Base-by-base conservation (phyloP, 2,113 vertebrate genomes). In the Dunckerocampus dactyliophorus region DNA sequence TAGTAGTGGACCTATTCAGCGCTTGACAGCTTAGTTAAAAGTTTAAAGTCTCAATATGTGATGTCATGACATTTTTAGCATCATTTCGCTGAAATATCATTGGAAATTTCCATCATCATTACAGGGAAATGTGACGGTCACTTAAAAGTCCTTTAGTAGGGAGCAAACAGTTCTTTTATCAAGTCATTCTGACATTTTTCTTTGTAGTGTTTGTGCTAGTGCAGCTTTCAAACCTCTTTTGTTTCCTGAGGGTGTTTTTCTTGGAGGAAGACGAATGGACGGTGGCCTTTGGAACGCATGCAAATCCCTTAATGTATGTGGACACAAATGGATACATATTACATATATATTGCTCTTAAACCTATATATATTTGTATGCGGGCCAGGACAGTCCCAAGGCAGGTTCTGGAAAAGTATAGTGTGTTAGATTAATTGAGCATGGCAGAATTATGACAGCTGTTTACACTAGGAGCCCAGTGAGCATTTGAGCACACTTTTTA, bases 361-460 rank as follows among this genome's bases (percentile, higher is more conserved):
- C 47, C 47, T 49, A 49, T 49, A 20, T 9, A 49, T 49, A 9
- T 49, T 49, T 20, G 17, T 67, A 65, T 71, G 64, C 20, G 59
- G 78, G 64, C 65, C 68, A 60, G 19, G 63, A 63, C 57, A 64
- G 82, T 69, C 53, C 16, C 77, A 75, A 74, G 51, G 68, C 75
- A 69, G 59, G 72, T 75, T 87, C 86, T 89, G 85, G 87, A 86
- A 88, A 90, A 89, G 84, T 82, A 83, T 84, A 85, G 81, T 76
- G 80, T 77, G 81, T 81, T 84, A 88, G 80, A 86, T 89, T 89
- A 87, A 89, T 89, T 89, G 87, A 88, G 81, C 87, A 75, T 87
- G 89, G 87, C 88, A 90, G 88, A 88, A 87, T 88, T 86, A 89
- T 89, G 89, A 89, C 88, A 88, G 87, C 81, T 90, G 89, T 91